phyloP scores from a whole-genome alignment of 2,113 vertebrate species.

The Anguilla japonica region DNA sequence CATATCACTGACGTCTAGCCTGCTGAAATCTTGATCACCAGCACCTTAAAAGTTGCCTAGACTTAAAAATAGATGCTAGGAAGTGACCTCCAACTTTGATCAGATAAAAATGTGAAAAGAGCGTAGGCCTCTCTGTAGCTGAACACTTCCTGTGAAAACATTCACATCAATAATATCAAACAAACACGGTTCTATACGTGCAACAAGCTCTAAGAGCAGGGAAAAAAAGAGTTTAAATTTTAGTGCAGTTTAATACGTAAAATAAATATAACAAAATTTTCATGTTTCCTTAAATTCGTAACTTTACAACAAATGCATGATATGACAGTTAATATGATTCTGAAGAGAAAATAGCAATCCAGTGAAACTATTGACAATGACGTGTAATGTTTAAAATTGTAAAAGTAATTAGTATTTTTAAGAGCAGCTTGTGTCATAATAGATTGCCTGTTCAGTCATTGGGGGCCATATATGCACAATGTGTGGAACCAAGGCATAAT shows the following conservation, averaged over 20 bases:
- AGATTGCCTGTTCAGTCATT: too few relatives aligned
- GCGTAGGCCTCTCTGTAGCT: not conserved
- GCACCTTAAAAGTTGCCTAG: not conserved
- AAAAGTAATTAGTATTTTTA: not conserved
- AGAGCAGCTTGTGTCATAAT: not conserved
- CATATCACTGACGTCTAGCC: not conserved
- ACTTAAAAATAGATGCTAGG: not conserved
- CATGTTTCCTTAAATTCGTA: not conserved
- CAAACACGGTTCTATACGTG: not conserved
- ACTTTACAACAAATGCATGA: not conserved
- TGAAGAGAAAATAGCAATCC: not conserved
- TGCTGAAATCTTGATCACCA: not conserved
- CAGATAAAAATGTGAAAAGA: constrained; percentile 11
- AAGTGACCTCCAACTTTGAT: not conserved
- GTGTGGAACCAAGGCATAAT: too few relatives aligned
- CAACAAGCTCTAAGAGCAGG: not conserved
- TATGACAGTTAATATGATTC: not conserved
- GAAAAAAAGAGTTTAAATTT: too few relatives aligned
- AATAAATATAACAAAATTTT: not conserved
- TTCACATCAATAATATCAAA: not conserved
- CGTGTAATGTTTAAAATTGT: not conserved
- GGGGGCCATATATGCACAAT: too few relatives aligned
- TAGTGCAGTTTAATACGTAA: not conserved
- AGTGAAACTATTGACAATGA: not conserved
- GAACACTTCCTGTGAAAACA: constrained; percentile 16